Base-by-base conservation (phyloP, 2,888 invertebrate species). In the Eristalinus sepulchralis region DNA sequence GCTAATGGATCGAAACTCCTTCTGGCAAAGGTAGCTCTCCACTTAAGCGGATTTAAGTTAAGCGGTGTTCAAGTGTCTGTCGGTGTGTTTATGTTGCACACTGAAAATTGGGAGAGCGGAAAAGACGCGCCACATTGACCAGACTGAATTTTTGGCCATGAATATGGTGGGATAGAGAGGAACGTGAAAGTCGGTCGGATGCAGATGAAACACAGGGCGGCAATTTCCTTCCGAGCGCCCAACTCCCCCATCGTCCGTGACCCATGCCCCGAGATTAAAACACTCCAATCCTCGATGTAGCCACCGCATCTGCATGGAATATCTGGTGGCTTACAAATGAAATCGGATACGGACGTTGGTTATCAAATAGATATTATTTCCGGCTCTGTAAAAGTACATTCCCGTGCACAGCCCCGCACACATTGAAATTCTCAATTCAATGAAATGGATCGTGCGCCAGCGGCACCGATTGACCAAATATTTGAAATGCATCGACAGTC, bases 291-390 rank as follows among this genome's bases (percentile, higher is more conserved):
- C 63, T 39, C 53, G 36, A 17, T n/a, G 5, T 39, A 27, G 24
- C 11, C 34, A 53, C 31, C 70, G 63, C 53, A n/a, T 67, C 10
- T 60, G 22, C 17, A 10, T 24, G 33, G 60, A 11, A 60, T 55
- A 67, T 67, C 36, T 66, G 73, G 17, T 63, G 77, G 79, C 79
- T 83, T 83, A 70, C 79, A 79, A 78, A 73, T 70, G 83, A 59
- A 68, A 70, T 70, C 83, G 79, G 79, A 83, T 83, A 64, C 70
- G 79, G 79, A 79, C 79, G 79, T 83, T 79, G 83, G 79, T 75
- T 70, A 79, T 83, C 67, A 66, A 83, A 83, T 83, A 78, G 79
- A 79, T 70, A 83, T 79, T 67, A 79, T 79, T 73, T 83, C 73
- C 79, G 79, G 83, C 33, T 59, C 34, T 53, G 27, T 9, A 64